These are phyloP conservation scores for Balaeniceps rex DNA, from an alignment of 2,113 vertebrate species.

Conservation along the genomic window DNA sequence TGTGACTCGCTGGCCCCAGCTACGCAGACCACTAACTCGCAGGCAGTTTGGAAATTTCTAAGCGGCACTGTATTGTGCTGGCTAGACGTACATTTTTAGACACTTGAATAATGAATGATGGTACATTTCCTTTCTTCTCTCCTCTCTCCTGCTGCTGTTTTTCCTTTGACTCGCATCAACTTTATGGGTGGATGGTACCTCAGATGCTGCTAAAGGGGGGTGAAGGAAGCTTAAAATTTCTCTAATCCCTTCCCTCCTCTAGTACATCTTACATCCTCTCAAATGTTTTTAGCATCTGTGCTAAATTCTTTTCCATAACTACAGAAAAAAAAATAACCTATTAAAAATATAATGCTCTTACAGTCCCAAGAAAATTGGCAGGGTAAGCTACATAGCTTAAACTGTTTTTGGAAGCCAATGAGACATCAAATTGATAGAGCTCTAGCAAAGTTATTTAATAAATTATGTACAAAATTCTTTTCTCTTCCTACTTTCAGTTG, in stretches of 20 bases:
- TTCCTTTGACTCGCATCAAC: neutral
- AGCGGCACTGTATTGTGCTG: neutral
- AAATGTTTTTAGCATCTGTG: neutral
- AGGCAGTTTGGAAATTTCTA: neutral
- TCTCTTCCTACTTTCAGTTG: neutral
- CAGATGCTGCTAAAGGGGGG: neutral
- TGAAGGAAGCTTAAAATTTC: neutral
- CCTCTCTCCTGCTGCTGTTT: neutral
- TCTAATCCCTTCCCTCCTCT: neutral
- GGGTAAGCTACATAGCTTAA: neutral
- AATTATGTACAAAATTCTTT: neutral
- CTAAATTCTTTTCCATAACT: neutral
- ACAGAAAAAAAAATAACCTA: neutral
- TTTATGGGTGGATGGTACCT: neutral
- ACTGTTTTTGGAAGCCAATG: neutral
- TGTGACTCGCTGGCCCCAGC: fast-evolving
- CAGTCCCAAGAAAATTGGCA: neutral
- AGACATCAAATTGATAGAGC: neutral
- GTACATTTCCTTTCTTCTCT: neutral
- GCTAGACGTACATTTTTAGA: neutral
- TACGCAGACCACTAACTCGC: neutral
- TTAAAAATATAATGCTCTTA: neutral
- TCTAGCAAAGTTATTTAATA: neutral
- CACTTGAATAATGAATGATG: neutral
- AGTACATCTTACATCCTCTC: neutral